phyloP scores from a whole-genome alignment of 2,888 invertebrate species.

The Torymus auratus region DNA sequence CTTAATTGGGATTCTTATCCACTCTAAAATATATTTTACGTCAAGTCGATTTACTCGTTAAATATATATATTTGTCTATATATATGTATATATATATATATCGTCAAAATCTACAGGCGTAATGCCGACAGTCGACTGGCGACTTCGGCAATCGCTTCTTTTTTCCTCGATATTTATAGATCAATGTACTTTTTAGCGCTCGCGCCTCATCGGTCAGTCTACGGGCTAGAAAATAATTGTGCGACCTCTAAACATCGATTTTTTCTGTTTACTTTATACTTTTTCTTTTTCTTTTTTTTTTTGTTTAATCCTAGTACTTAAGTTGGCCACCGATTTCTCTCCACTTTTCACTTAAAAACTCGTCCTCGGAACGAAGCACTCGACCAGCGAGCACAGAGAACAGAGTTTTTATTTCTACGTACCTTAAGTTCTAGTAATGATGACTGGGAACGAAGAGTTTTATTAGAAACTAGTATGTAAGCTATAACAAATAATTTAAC shows the following conservation, averaged over 20 bases:
- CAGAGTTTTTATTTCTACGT: slow-evolving; percentile 30
- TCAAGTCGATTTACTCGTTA: slow-evolving; percentile 31
- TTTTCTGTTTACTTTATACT: slow-evolving; percentile 59
- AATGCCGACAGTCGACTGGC: slow-evolving; percentile 14
- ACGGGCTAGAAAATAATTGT: slow-evolving; percentile 70
- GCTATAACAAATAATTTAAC: too few species aligned
- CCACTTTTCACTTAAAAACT: slow-evolving; percentile 40
- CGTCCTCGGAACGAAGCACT: slow-evolving; percentile 61
- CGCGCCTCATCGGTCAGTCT: slow-evolving; percentile 61
- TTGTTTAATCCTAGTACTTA: slow-evolving; percentile 43
- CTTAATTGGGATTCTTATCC: slow-evolving; percentile 33
- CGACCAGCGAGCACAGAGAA: slow-evolving; percentile 71
- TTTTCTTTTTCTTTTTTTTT: slow-evolving; percentile 15
- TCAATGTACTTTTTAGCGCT: slow-evolving; percentile 43
- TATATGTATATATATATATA: slow-evolving; percentile 40
- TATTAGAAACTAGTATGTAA: too few species aligned
- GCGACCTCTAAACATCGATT: slow-evolving; percentile 70
- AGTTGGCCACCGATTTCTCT: slow-evolving; percentile 60
- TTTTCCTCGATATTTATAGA: slow-evolving; percentile 16
- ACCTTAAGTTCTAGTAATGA: slow-evolving; percentile 12
- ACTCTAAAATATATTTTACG: slow-evolving; percentile 32
- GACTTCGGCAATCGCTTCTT: neutral
- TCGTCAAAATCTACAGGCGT: slow-evolving; percentile 29
- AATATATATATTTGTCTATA: slow-evolving; percentile 37
- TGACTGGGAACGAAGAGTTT: too few species aligned